These are phyloP conservation scores for Scaptomyza tumidula DNA, from an alignment of 2,888 invertebrate species.

Conservation along the genomic window DNA sequence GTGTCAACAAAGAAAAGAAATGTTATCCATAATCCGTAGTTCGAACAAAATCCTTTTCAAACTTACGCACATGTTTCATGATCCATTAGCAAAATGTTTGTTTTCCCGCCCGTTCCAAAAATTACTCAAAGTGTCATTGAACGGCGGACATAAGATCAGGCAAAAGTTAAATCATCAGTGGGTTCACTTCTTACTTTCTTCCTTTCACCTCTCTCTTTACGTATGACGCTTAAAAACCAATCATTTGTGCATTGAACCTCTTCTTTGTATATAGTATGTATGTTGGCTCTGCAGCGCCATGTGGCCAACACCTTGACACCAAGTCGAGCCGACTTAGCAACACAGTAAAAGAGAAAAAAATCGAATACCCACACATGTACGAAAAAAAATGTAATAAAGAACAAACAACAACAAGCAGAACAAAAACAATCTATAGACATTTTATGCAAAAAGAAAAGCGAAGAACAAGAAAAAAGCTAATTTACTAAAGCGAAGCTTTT, in stretches of 20 bases:
- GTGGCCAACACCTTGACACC: slow-evolving; percentile 76
- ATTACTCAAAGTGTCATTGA: slow-evolving; percentile 66
- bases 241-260: slow-evolving; percentile 74
- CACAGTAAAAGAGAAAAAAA: slow-evolving; percentile 44
- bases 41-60: neutral
- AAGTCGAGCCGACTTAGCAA: slow-evolving; percentile 42
- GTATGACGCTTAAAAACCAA: slow-evolving; percentile 58
- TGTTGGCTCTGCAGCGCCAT: slow-evolving; percentile 51
- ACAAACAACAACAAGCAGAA: slow-evolving; percentile 11
- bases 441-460: slow-evolving; percentile 42
- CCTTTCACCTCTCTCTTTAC: neutral
- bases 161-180: slow-evolving; percentile 13
- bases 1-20: slow-evolving; percentile 51
- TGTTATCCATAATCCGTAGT: slow-evolving; percentile 21
- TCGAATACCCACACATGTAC: slow-evolving; percentile 3
- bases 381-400: slow-evolving; percentile 48
- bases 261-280: slow-evolving; percentile 1
- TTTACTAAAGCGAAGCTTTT: neutral
- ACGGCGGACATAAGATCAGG: slow-evolving; percentile 25
- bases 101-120: slow-evolving; percentile 28
- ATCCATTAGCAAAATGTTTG: slow-evolving; percentile 55
- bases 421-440: slow-evolving; percentile 28
- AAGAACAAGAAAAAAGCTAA: neutral
- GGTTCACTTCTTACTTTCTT: neutral
- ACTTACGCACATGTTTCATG: slow-evolving; percentile 23